Base-by-base conservation (phyloP, 1,140 invertebrate genomes). In the Euschistus heros region DNA sequence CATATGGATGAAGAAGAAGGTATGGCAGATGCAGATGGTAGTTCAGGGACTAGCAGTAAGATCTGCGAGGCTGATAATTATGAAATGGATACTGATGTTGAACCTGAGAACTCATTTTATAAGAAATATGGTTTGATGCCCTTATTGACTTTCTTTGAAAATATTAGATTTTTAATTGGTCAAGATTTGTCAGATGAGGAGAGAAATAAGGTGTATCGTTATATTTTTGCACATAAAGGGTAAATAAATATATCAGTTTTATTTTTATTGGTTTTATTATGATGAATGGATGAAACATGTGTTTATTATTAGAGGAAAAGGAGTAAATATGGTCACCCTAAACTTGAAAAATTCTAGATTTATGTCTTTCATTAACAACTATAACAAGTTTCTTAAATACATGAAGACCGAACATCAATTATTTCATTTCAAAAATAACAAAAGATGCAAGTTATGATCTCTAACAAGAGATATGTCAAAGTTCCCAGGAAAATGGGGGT, bases 221-320 rank as follows among this genome's bases (percentile, higher is more conserved):
- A 71, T 27, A 71, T 71, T 18, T 20, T 68, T 42, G 70, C 70
- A 47, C 66, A 68, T 66, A 55, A 66, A 17, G 70, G 70, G 70
- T 70, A 70, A 57, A 15, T 33, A 13, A 18, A 0, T 17, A 2
- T 46, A 61, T 46, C 59, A 61, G 59, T 24, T 54, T 50, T 44
- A 37, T 61, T 66, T 42, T 60, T 6, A 54, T 13, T 13, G 20
- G 15, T 33, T 24, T 24, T 24, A 24, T 14, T 24, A 59, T 59
- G 30, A 33, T 54, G 8, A 10, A n/a, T 18, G 8, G 7, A 18
- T 10, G 17, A 18, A 8, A 54, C 18, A 54, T 8, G 18, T 13
- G 7, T 24, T 18, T 18, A 10, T 13, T 10, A 10, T 54, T 54
- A n/a, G 8, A 54, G 8, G 17, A 8, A 8, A 54, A 18, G n/a